Evolutionary conservation across 2,888 invertebrate species (phyloP), one percentile per base, ranked within the genome.

Genomic region (Lasioglossum morio): DNA sequence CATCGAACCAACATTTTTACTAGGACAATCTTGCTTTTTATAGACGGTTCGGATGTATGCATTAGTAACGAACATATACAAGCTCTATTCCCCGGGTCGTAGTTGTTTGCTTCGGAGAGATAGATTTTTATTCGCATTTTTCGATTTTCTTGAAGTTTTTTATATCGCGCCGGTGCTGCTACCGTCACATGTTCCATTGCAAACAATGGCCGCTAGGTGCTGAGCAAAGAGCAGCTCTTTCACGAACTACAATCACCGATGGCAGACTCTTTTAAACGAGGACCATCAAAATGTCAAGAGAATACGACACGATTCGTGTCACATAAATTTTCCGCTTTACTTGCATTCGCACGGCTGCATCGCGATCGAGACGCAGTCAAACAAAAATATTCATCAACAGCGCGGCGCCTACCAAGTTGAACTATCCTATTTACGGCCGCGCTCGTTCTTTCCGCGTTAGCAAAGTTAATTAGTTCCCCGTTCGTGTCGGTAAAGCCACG

Each of bases 231-330:
- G 73, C 73, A 57, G 53, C 84, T 73, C 72, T 79, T 77, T 53
- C 79, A 73, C 76, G 16, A 77, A 79, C 79, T 63, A 79, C 78
- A 83, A 85, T 88, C 87, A 85, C 83, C 81, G 83, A 69, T 81
- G 83, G 72, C 81, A 53, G 60, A 76, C 66, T 74, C 73, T 80
- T 85, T 72, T 82, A 78, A 83, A 85, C 78, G 60, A 78, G 53
- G 70, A 88, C 83, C 70, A 76, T 77, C 76, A 66, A 82, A 80
- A 80, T 77, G 79, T 82, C 78, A 77, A 75, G 76, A 66, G 77
- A 72, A 79, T 57, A 74, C 66, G 81, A 74, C 82, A 63, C 85
- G 40, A 81, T 81, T 57, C 81, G 78, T 43, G 75, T 79, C 79
- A 63, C 60, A 74, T 75, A 77, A 80, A 82, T 77, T 87, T 78